Percentiles rank a stretch among this genome's conserved stretches.
These are phyloP conservation scores for Callosobruchus maculatus DNA, from an alignment of 2,888 invertebrate genomes.

Conservation along the genomic window DNA sequence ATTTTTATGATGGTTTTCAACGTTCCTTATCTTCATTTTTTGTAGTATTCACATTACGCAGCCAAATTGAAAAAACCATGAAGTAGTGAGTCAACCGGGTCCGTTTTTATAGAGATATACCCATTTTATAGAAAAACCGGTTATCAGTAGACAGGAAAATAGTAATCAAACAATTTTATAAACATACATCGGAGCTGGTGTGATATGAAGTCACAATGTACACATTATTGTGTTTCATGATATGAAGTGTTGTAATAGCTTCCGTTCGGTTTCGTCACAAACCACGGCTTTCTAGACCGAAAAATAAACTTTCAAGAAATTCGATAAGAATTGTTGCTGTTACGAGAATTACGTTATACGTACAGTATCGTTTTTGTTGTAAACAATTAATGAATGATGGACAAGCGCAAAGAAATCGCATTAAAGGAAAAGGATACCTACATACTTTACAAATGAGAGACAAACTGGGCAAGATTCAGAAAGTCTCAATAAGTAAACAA, in stretches of 20 bases:
- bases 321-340: neutral
- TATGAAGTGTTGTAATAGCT: neutral
- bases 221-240: neutral
- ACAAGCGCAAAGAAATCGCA: neutral
- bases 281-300: neutral
- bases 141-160: neutral
- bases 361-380: neutral
- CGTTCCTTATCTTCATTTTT: no score
- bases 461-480: no score
- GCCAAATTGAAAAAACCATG: no score
- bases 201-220: neutral
- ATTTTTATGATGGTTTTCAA: no score
- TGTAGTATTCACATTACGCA: no score
- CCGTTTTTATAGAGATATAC: no score
- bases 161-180: neutral
- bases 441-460: no score
- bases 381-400: neutral
- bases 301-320: neutral
- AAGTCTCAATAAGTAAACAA: no score
- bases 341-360: neutral
- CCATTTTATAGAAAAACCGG: neutral
- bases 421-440: neutral
- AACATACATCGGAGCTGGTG: neutral
- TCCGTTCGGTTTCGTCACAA: neutral
- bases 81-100: no score